These are phyloP conservation scores for Heliangelus exortis DNA, from an alignment of 2,797 vertebrate species.

Conservation along the genomic window DNA sequence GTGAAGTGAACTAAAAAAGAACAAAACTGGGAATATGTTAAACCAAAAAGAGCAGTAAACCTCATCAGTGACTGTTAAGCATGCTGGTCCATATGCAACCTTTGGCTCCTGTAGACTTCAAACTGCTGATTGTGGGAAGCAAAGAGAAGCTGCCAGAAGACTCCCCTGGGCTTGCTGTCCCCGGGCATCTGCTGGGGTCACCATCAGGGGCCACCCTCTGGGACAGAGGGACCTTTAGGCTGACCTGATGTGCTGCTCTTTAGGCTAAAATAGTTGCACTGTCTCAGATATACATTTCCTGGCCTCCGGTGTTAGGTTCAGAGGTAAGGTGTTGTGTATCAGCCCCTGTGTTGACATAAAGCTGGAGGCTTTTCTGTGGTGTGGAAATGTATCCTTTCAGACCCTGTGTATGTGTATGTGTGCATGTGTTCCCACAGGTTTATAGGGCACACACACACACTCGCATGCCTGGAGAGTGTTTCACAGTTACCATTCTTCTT, in stretches of 20 bases:
- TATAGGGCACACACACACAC: background rate
- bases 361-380: slow-evolving; percentile 16
- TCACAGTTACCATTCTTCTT: slow-evolving; percentile 21
- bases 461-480: background rate
- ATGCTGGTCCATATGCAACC: slow-evolving; percentile 68
- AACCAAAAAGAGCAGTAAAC: slow-evolving; percentile 70
- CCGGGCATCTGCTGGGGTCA: background rate
- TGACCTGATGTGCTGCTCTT: background rate
- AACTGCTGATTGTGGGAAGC: background rate
- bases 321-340: slow-evolving; percentile 58
- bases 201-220: background rate
- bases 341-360: slow-evolving; percentile 32
- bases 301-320: slow-evolving; percentile 56
- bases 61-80: slow-evolving; percentile 51
- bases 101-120: slow-evolving; percentile 57
- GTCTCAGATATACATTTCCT: slow-evolving; percentile 57
- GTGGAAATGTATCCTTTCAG: slow-evolving; percentile 15
- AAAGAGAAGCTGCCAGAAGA: background rate
- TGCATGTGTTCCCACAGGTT: background rate
- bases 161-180: background rate
- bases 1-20: slow-evolving; percentile 37
- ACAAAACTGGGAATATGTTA: slow-evolving; percentile 58
- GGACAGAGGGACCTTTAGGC: background rate
- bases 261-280: background rate
- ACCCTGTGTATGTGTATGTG: background rate